Base-by-base conservation (phyloP, 2,113 vertebrate species). In the Serranochromis macrocephalus region DNA sequence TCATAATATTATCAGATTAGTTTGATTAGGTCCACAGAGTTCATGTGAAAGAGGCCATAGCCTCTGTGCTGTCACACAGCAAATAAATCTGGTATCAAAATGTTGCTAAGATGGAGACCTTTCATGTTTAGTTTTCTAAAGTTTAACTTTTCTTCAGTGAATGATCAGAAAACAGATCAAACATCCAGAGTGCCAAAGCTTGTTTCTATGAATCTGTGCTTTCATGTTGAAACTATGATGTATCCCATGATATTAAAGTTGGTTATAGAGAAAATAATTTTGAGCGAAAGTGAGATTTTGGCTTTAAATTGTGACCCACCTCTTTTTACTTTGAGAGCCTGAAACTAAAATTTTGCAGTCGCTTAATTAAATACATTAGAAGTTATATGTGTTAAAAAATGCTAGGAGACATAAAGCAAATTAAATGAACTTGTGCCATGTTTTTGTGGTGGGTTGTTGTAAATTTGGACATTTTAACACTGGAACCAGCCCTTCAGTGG, bases 361-460 rank as follows among this genome's bases (percentile, higher is more conserved):
- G 2, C 17, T 38, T 66, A 38, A 21, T 66, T 38, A 66, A 8
- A 8, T 66, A 21, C 33, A 9, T 14, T 54, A 45, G 13, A 45
- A 1, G 40, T 45, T 26, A 0, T 24, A 16, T 16, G 38, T 42
- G n/a, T 42, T 42, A 24, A 16, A 42, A 71, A 29, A 66, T 17
- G 1, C 21, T 73, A 0, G 8, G 4, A 45, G 14, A 45, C 21
- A 17, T 26, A 17, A 45, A 73, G 21, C 7, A 24, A 45, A 45
- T 45, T 73, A 26, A 73, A 4, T 26, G 0, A 1, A 42, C 66
- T 71, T 9, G 40, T 26, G 24, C 21, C 21, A 17, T 45, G n/a
- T 73, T 71, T 73, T 26, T 0, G n/a, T 73, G 24, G 21, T 9
- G 40, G 21, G 66, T 6, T 73, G 13, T 14, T 26, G 5, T 2